Evolutionary conservation across 2,888 invertebrate species (phyloP).

Genomic region (Podotricha telesiphe): DNA sequence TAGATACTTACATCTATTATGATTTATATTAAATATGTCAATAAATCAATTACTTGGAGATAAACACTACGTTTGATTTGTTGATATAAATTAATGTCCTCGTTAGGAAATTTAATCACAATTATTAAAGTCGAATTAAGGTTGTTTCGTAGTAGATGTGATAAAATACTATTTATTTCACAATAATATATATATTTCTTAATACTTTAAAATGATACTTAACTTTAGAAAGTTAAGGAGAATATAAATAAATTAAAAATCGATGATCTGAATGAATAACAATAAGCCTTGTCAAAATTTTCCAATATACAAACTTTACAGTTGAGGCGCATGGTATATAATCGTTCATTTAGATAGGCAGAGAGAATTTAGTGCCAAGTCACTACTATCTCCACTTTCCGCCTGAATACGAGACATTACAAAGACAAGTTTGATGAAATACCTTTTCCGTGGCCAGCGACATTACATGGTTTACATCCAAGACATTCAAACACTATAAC

Average conservation of each 20-base stretch:
- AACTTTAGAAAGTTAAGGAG: not conserved
- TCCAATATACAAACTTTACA: not conserved
- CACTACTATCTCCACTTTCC: no score
- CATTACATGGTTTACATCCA: conserved; percentile 37
- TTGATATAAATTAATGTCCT: conserved; percentile 1
- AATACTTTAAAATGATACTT: no score
- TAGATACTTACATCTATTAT: no score
- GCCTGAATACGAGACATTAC: no score
- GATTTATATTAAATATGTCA: not conserved
- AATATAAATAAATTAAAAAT: conserved; percentile 7
- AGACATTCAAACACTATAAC: conserved; percentile 1
- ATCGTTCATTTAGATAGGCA: no score
- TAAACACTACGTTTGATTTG: not conserved
- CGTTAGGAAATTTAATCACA: conserved; percentile 10
- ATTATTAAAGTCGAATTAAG: conserved; percentile 18
- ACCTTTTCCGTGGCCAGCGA: conserved; percentile 43
- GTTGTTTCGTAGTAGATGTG: conserved; percentile 3
- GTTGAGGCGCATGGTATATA: not conserved
- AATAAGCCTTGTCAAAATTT: no score
- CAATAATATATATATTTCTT: no score
- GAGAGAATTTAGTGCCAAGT: no score
- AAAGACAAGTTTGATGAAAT: not conserved
- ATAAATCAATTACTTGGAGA: not conserved
- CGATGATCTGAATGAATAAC: not conserved
- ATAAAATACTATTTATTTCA: conserved; percentile 4